Evolutionary conservation across 2,888 invertebrate species (phyloP).

Genomic region (Drosophila mimica): DNA sequence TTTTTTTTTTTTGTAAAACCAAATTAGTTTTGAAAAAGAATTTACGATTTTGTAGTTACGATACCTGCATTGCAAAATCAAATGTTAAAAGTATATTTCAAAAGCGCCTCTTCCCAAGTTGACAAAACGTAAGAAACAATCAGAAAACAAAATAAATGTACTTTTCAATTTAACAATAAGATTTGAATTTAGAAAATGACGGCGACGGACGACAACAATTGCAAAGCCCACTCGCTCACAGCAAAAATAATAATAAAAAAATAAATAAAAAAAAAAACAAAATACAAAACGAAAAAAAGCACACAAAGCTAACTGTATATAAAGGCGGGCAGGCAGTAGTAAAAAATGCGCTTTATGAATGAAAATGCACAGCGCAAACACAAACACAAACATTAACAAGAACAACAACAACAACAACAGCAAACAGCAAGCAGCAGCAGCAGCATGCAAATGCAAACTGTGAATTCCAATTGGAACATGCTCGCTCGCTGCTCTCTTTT

Average conservation of each 20-base stretch:
- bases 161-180: background rate
- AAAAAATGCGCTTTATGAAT: conserved; percentile 72
- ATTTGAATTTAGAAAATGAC: conserved; percentile 7
- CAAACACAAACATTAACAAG: conserved; percentile 25
- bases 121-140: background rate
- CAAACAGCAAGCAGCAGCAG: conserved; percentile 5
- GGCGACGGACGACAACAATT: background rate
- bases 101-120: background rate
- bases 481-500: conserved; percentile 11
- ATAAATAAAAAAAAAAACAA: background rate
- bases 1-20: conserved; percentile 36
- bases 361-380: conserved; percentile 62
- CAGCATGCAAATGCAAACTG: conserved; percentile 58
- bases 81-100: conserved; percentile 2
- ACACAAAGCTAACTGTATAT: conserved; percentile 32
- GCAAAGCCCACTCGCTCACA: background rate
- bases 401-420: conserved; percentile 25
- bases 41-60: conserved; percentile 39
- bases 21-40: conserved; percentile 27
- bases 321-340: conserved; percentile 17
- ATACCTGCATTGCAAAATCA: conserved; percentile 58
- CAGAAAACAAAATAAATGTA: conserved; percentile 6
- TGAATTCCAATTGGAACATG: conserved; percentile 43
- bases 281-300: background rate
- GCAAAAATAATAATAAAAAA: background rate